These are phyloP conservation scores for Patella caerulea DNA, from an alignment of 2,888 invertebrate species.

Conservation along the genomic window DNA sequence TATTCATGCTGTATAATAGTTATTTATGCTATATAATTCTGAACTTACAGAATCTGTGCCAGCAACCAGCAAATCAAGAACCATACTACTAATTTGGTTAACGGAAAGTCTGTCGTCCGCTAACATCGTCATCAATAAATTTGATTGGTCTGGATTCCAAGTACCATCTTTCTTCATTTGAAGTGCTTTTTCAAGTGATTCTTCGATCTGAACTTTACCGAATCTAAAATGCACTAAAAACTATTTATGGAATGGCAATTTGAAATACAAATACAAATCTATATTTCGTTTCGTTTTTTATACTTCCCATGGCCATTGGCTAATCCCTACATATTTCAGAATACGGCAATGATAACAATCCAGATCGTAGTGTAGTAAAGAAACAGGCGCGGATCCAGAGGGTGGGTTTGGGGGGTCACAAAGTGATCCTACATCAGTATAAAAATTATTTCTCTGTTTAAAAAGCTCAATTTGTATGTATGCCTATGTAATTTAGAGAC, in stretches of 20 bases:
- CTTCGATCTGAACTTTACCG: conserved; percentile 17
- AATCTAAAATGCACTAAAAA: conserved; percentile 13
- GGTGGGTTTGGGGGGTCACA: no score
- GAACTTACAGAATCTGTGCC: conserved; percentile 39
- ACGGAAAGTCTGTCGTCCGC: conserved; percentile 25
- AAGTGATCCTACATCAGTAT: no score
- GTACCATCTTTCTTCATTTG: conserved; percentile 24
- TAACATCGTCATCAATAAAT: conserved; percentile 34
- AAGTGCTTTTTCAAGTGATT: conserved; percentile 17
- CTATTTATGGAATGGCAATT: background rate
- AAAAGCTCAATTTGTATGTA: no score
- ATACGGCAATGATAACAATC: no score
- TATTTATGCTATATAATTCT: background rate
- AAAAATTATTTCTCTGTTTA: no score
- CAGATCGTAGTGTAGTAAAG: no score
- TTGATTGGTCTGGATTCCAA: conserved; percentile 32
- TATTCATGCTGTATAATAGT: no score
- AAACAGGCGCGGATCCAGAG: no score
- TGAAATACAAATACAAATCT: no score
- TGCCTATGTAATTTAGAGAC: no score
- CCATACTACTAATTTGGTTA: conserved; percentile 15
- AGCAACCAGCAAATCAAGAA: conserved; percentile 31
- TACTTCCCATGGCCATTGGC: background rate
- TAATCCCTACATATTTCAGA: no score
- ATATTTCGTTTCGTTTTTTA: no score